Evolutionary conservation across 2,888 invertebrate species (phyloP).

Genomic region (Poecilus cupreus): DNA sequence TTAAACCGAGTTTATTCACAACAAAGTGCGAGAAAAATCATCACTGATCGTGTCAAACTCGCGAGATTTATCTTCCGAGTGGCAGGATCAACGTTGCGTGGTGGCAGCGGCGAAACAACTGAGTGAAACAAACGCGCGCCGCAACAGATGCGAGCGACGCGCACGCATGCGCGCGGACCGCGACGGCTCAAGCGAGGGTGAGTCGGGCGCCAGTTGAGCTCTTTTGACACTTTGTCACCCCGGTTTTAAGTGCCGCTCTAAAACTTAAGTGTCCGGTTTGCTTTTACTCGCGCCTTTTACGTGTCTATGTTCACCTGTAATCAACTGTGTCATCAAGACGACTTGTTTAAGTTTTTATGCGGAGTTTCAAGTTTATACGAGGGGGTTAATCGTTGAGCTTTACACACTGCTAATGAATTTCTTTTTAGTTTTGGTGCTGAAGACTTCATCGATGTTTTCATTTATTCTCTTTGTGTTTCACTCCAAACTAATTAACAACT

Average conservation of each 20-base stretch:
- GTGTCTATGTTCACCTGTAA: constrained; percentile 14
- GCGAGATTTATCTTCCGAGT: not conserved
- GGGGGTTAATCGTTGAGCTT: not conserved
- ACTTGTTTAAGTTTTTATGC: not conserved
- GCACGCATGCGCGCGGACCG: constrained; percentile 25
- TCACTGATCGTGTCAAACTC: not conserved
- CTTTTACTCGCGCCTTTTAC: constrained; percentile 43
- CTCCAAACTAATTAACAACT: too few relatives aligned
- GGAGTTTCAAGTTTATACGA: not conserved
- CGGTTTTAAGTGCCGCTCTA: constrained; percentile 59
- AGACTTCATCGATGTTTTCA: not conserved
- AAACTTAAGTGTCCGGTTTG: constrained; percentile 56
- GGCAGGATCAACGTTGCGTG: not conserved
- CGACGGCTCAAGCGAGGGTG: not conserved
- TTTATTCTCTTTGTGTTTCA: too few relatives aligned
- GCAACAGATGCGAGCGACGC: constrained; percentile 44
- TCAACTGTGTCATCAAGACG: constrained; percentile 9
- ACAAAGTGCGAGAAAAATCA: too few relatives aligned
- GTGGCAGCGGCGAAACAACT: constrained; percentile 42
- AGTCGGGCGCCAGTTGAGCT: constrained; percentile 31
- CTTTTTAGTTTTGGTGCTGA: not conserved
- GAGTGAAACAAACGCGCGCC: constrained; percentile 14
- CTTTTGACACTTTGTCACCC: constrained; percentile 60
- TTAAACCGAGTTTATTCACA: not conserved
- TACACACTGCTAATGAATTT: not conserved